Evolutionary conservation across 2,113 vertebrate genomes (phyloP).

Genomic region (Noturus placidus): DNA sequence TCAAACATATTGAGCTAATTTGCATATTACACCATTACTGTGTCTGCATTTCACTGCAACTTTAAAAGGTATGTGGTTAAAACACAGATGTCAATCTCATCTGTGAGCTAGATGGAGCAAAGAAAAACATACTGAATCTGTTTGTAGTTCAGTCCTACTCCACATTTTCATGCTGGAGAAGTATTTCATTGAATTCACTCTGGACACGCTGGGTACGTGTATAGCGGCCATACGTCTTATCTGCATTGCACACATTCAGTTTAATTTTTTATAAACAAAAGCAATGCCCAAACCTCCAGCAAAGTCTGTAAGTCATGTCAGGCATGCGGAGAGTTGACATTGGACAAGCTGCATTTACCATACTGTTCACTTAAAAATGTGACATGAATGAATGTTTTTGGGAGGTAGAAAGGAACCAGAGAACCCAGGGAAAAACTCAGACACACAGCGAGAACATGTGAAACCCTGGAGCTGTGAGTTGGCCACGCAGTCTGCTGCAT

Average conservation of each 20-base stretch:
- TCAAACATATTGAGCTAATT: constrained; percentile 11
- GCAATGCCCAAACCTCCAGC: background rate
- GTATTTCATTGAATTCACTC: background rate
- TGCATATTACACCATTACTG: background rate
- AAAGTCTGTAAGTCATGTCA: background rate
- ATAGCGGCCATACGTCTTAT: background rate
- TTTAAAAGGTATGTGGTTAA: background rate
- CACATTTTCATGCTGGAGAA: background rate
- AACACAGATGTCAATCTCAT: constrained; percentile 9
- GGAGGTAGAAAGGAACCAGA: background rate
- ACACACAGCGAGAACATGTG: background rate
- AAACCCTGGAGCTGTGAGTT: background rate
- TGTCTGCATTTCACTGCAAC: background rate
- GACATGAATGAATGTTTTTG: background rate
- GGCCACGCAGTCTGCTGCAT: background rate
- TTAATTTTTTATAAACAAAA: background rate
- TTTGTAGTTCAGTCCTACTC: background rate
- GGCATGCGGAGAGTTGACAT: background rate
- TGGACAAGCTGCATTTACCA: background rate
- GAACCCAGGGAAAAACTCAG: background rate
- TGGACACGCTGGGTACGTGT: background rate
- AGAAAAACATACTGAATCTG: background rate
- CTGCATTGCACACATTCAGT: background rate
- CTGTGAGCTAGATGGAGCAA: background rate
- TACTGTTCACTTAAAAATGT: background rate